A percentile compares a stretch with the other conserved stretches of the same genome.
These are phyloP conservation scores for Antheraea assamensis DNA, from an alignment of 2,888 invertebrate species.

Conservation along the genomic window DNA sequence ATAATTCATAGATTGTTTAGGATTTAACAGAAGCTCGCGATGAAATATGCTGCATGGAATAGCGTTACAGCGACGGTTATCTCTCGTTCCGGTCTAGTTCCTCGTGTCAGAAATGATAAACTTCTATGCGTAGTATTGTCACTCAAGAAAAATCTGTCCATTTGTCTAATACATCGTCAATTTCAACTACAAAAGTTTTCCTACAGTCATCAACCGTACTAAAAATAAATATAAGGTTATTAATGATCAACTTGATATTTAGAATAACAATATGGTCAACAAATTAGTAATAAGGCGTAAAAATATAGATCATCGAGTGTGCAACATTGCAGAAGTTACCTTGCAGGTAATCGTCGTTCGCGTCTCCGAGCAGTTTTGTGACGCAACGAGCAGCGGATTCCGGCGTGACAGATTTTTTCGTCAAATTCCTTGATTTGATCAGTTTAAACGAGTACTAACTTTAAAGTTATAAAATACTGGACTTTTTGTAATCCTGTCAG, in stretches of 20 bases:
- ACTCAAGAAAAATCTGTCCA: not conserved
- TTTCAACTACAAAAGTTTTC: not conserved
- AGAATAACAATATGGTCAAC: not conserved
- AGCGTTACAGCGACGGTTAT: not conserved
- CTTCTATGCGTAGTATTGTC: not conserved
- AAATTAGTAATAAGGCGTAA: not conserved
- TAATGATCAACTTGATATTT: not conserved
- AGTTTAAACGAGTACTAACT: not conserved
- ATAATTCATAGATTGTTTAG: not conserved
- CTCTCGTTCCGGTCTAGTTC: not conserved
- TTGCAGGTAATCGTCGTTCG: slow-evolving; percentile 13
- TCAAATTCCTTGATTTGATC: not conserved
- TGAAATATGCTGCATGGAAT: not conserved
- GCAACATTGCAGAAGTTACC: slow-evolving; percentile 17
- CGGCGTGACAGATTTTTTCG: not conserved
- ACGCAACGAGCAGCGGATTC: not conserved
- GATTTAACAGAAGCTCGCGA: not conserved
- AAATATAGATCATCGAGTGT: not conserved
- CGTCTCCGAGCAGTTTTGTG: not conserved
- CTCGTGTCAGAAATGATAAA: not conserved
- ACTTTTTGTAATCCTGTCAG: too few species aligned
- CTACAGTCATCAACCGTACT: not conserved
- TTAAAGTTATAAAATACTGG: not conserved
- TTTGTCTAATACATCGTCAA: not conserved
- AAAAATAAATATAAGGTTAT: not conserved